Base-by-base conservation (phyloP, 30 jellyfish, hydroid and myxozoan species). In the Morbakka virulenta region DNA sequence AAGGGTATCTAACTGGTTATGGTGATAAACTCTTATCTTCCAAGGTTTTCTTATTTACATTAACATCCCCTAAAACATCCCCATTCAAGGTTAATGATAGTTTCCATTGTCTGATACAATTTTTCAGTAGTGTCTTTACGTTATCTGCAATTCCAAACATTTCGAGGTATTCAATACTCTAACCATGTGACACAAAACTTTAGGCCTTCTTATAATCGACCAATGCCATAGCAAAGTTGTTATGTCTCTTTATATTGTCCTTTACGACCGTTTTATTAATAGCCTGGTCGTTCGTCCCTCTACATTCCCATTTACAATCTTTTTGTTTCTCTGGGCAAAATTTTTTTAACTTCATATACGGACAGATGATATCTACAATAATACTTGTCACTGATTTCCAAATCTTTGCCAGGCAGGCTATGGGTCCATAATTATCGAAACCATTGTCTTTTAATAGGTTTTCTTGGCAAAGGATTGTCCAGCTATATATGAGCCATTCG, bases 61-160 rank as follows among this genome's bases (percentile, higher is more conserved):
- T 14, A 17, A 14, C 76, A 21, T 64, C 64, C 76, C 76, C 76
- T 14, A 64, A 64, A 26, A 64, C 64, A 26, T 64, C 76, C 28
- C 32, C 76, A 13, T 4, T 57, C 32, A 57, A 50, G 64, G 28
- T 64, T 57, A 64, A 64, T 57, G 28, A 57, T 64, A 64, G 61
- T 57, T 64, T 64, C 79, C 79, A 67, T 67, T 67, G 33, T 64
- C 32, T 67, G 64, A 67, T 67, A 67, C 79, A 32, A 62, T 67
- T 67, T 67, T 67, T 50, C 9, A 67, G 79, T 28, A 27, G 0
- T 50, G 14, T 64, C 76, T 13, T 64, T 3, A 64, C 32, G 22
- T 64, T 64, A 64, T 64, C 76, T 26, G 76, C 76, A 26, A 57
- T 57, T 57, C 76, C 76, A 64, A 27, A 50, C 76, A 14, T 12